phyloP scores from a whole-genome alignment of 2,113 vertebrate genomes.

The Tringa solitaria region DNA sequence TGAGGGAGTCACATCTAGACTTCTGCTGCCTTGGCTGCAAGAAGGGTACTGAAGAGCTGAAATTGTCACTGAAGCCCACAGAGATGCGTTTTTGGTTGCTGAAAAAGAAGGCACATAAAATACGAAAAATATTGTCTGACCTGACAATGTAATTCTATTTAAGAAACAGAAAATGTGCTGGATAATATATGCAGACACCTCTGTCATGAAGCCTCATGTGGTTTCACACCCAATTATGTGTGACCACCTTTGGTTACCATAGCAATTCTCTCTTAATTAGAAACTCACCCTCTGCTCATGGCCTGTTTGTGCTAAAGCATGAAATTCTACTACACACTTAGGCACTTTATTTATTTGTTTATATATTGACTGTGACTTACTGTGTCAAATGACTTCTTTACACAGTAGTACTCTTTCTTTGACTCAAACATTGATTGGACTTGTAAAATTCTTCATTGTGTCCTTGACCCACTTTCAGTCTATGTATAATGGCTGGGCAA shows the following conservation, averaged over 20 bases:
- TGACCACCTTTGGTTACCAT: slow-evolving; percentile 62
- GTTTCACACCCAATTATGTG: slow-evolving; percentile 48
- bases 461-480: background rate
- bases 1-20: background rate
- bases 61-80: background rate
- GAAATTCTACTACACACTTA: background rate
- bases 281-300: slow-evolving; percentile 28
- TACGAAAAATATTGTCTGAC: background rate
- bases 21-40: background rate
- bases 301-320: slow-evolving; percentile 6
- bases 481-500: background rate
- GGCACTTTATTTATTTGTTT: background rate
- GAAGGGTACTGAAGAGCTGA: background rate
- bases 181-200: slow-evolving; percentile 51
- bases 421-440: background rate
- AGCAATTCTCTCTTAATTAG: slow-evolving; percentile 58
- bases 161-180: slow-evolving; percentile 18
- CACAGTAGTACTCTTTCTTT: background rate
- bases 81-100: background rate
- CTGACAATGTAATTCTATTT: slow-evolving; percentile 5
- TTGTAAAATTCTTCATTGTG: background rate
- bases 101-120: background rate
- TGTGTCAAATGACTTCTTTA: background rate
- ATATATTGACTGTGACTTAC: background rate
- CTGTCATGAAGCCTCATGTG: slow-evolving; percentile 7